Base-by-base conservation (phyloP, 53 echinoderm and acorn worm genomes). In the Antedon mediterranea region DNA sequence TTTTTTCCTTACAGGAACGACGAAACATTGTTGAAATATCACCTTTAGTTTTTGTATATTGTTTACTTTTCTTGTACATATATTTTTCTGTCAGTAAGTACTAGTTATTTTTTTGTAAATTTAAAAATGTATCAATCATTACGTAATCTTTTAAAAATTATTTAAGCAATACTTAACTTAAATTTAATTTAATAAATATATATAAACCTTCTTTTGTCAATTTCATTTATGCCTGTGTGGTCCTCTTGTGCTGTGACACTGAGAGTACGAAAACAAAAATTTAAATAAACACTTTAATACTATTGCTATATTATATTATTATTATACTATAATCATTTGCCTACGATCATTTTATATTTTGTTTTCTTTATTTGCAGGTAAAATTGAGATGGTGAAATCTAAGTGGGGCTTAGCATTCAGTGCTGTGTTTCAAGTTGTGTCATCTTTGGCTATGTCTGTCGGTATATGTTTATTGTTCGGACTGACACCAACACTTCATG, bases 31-130 rank as follows among this genome's bases (percentile, higher is more conserved):
- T 89, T 79, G 98, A 98, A 37, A 71, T 93, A 27, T 75, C 89
- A 14, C 89, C 88, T 6, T 76, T 84, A 15, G 81, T 85, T 34
- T 77, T 88, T 43, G 83, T 89, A 73, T 98, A 98, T 78, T 44
- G 78, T 26, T 78, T 98, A 31, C 83, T 98, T 13, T 85, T 98
- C 71, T 85, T 98, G 77, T 98, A 98, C 75, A 90, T 98, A 31
- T 98, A 98, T 83, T 98, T 98, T 82, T 98, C 98, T 73, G 88
- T 98, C 57, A 89, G 98, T 98, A 89, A 98, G 98, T 93, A 77
- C 30, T 9, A 37, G 37, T 4, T 37, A 37, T 37, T 37, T 37
- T 6, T 37, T 37, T 37, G 4, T 6, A 11, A 6, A 37, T 11
- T 37, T 4, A 37, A 6, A 37, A 37, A 37, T 37, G 37, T 37